Percentiles rank a stretch among this genome's conserved stretches.
Evolutionary conservation across 2,888 invertebrate species (phyloP).

Genomic region (Odontothrips loti): DNA sequence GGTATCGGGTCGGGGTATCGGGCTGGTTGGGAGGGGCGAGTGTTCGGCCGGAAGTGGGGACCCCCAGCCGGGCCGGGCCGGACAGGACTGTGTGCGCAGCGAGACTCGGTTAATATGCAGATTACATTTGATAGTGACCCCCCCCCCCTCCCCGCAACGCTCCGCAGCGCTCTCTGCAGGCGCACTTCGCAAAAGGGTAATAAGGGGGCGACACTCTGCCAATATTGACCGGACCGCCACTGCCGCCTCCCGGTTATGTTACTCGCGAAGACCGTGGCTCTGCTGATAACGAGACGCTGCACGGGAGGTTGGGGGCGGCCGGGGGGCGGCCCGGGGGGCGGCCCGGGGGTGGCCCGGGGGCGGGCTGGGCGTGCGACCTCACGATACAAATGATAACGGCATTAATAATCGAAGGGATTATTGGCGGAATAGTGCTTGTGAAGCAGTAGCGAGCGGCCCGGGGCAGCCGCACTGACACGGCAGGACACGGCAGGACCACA

Average conservation of each 20-base stretch:
- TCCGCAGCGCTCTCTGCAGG: not conserved
- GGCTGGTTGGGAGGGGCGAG: not conserved
- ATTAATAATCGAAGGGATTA: not conserved
- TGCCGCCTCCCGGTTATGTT: too few relatives aligned
- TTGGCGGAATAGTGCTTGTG: not conserved
- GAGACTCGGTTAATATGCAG: constrained; percentile 7
- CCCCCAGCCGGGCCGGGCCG: too few relatives aligned
- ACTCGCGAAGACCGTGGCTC: too few relatives aligned
- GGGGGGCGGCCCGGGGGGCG: too few relatives aligned
- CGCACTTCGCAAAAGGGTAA: not conserved
- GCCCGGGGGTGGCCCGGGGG: too few relatives aligned
- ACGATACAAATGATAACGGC: not conserved
- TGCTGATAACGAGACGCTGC: constrained; percentile 5
- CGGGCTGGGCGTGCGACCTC: too few relatives aligned
- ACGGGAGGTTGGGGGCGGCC: too few relatives aligned
- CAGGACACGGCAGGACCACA: too few relatives aligned
- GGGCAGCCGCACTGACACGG: too few relatives aligned
- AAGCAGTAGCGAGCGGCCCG: not conserved
- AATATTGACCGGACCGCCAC: not conserved
- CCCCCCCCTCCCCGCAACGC: not conserved
- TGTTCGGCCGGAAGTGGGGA: too few relatives aligned
- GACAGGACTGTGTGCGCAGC: too few relatives aligned
- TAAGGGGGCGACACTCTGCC: not conserved
- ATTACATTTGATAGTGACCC: not conserved
- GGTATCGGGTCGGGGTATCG: not conserved